These are phyloP conservation scores for Bungarus multicinctus DNA, from an alignment of 2,113 vertebrate species.

Conservation along the genomic window DNA sequence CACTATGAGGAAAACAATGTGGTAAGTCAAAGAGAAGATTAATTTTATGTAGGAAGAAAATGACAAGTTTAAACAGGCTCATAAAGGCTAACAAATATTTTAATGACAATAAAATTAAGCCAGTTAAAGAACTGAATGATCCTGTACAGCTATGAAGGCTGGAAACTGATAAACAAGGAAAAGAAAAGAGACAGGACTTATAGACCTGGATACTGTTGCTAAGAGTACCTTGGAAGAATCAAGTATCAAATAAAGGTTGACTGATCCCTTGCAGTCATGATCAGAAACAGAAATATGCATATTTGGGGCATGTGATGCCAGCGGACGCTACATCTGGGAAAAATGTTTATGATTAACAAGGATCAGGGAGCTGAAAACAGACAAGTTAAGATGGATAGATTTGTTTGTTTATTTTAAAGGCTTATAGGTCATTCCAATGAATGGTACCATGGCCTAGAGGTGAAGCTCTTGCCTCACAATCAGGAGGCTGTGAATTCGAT, in stretches of 20 bases:
- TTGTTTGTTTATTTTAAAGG: neutral
- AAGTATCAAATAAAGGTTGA: neutral
- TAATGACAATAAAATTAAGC: neutral
- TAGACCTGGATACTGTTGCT: neutral
- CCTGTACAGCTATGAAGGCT: neutral
- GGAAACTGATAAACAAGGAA: neutral
- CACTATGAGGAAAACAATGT: neutral
- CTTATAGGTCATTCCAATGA: neutral
- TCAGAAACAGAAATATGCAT: neutral
- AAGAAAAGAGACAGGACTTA: neutral
- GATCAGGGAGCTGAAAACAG: neutral
- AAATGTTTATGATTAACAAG: neutral
- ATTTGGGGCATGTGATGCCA: neutral
- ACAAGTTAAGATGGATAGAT: neutral
- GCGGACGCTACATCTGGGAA: neutral
- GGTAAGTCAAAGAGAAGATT: neutral
- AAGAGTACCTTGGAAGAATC: neutral
- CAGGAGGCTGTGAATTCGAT: too few species aligned
- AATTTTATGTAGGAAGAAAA: neutral
- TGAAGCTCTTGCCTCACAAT: too few species aligned
- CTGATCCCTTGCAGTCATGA: neutral
- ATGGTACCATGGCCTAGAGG: too few species aligned
- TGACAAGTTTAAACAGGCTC: neutral
- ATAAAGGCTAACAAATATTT: neutral
- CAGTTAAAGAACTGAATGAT: neutral